Base-by-base conservation (phyloP, 2,888 invertebrate species). In the Watsonalla cultraria region DNA sequence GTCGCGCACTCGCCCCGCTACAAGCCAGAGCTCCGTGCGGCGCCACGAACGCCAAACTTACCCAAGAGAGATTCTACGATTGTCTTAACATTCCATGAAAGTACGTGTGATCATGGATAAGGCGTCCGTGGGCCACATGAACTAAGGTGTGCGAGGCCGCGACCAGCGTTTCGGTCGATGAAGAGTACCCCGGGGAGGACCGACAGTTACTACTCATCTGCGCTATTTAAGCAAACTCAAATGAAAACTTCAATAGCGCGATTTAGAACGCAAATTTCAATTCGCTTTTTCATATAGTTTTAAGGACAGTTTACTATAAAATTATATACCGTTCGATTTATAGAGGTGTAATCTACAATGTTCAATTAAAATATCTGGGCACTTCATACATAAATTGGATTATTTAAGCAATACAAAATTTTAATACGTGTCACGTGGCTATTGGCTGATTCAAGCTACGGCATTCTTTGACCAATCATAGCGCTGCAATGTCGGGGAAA, bases 21-120 rank as follows among this genome's bases (percentile, higher is more conserved):
- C 24, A 33, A 13, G 13, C 33, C 42, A 24, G 45, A 14, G 53
- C 9, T 34, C 39, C 45, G 13, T 48, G 49, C 14, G 6, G 49
- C 49, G 49, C 15, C 37, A 49, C 49, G 49, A n/a, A 49, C 49
- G 39, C 49, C 49, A 14, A 49, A 49, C 49, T 49, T 15, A 39
- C 49, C 49, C 49, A 15, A 49, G 15, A 11, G 11, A 11, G 2
- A 33, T 13, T 37, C 35, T 35, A 5, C 14, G 9, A 35, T 13
- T 9, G 46, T 8, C 8, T 9, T 46, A 24, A 7, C 15, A 46
- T 46, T 9, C 15, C 5, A 35, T 1, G 8, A 11, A 11, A 11
- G 11, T 11, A 11, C 1, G 0, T 42, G 42, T 42, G 0, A 42
- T 42, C 7, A 37, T 37, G 37, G n/a, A 14, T 8, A 46, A 15